Evolutionary conservation across 2,797 vertebrate genomes (phyloP), one percentile per base, ranked within the genome.

Genomic region (Sorex maritimensis): DNA sequence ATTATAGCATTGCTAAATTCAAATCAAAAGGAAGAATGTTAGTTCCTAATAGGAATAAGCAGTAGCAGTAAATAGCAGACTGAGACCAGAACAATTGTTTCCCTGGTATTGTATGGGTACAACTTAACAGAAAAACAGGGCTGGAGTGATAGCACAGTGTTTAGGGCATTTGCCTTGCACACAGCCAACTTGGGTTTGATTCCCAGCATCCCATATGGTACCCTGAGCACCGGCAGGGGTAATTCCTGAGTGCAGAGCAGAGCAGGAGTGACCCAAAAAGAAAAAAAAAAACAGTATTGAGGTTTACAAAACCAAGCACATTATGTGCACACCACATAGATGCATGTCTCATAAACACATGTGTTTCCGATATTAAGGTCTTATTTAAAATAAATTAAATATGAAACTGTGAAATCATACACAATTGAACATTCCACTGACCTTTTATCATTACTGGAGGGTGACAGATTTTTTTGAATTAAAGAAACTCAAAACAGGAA

Each of bases 61-160:
- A 28, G 1, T 4, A 9, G 2, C 0, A 0, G 3, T 5, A 7
- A 44, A 15, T 10, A 49, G 6, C 3, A 63, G 6, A 14, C 4
- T 19, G 9, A 14, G 17, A 3, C 49, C 55, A 15, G 3, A 26
- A 6, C 5, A 14, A 38, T 4, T 17, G 49, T 52, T 52, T 52
- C 49, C 49, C 49, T 52, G 11, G 4, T 21, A 8, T 80, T 2
- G 17, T 61, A 61, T 19, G 58, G 58, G 21, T 61, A 46, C n/a
- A 77, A 30, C 28, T 0, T 0, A 85, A 28, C 4, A 41, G 21
- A 8, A 5, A 24, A 38, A 52, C 2, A 2, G 34, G 34, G 2
- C 34, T 34, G 34, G 34, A 34, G 34, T 34, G 34, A 2, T 34
- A 34, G 34, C 34, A 34, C 34, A 34, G 34, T 34, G 34, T 1